Conservation (phyloP, 2,888 invertebrate species). For the Euzophera pinguis region DNA sequence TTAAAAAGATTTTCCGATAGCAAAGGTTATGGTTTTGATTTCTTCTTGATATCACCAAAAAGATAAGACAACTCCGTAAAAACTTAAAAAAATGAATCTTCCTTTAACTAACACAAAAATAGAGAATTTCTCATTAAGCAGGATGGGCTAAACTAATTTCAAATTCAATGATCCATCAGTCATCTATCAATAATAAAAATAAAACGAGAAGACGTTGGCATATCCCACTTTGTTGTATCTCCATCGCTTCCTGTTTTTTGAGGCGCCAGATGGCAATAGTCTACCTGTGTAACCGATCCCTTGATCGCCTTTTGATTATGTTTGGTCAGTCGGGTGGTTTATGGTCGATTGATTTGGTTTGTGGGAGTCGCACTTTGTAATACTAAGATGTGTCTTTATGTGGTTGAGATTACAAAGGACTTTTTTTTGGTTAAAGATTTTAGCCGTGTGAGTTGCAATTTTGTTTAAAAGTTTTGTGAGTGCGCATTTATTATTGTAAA, state of each 20-base stretch:
- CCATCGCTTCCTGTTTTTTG: conserved; percentile 26
- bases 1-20: too few species aligned
- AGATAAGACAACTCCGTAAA: too few species aligned
- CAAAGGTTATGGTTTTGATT: too few species aligned
- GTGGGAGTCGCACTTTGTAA: conserved; percentile 3
- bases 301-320: conserved; percentile 11
- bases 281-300: conserved; percentile 17
- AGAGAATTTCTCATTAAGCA: background rate
- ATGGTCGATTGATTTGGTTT: background rate
- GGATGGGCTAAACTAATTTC: background rate
- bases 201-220: background rate
- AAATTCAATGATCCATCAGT: background rate
- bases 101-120: background rate
- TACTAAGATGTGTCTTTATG: background rate
- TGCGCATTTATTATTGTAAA: too few species aligned
- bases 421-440: background rate
- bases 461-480: background rate
- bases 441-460: too few species aligned
- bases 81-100: too few species aligned
- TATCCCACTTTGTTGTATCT: background rate
- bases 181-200: background rate
- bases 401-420: background rate
- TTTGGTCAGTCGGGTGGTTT: conserved; percentile 2
- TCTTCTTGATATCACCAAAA: too few species aligned
- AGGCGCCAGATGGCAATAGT: conserved; percentile 28